Evolutionary conservation across 2,113 vertebrate species (phyloP).

Genomic region (Entosphenus tridentatus): DNA sequence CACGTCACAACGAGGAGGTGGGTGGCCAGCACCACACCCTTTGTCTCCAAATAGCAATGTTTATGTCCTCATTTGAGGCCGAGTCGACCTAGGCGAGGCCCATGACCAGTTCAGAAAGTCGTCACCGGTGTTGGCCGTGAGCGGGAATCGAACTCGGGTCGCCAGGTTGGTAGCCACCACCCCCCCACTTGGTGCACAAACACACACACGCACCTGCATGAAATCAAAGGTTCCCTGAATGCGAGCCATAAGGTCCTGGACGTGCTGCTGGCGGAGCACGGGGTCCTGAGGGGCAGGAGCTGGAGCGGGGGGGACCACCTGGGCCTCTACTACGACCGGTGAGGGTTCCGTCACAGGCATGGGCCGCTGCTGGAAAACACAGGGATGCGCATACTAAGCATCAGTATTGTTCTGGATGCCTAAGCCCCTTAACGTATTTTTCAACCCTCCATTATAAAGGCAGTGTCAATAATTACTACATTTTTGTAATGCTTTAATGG

Average conservation of each 20-base stretch:
- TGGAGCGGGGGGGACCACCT: conserved; percentile 31
- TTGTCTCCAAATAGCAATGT: not conserved
- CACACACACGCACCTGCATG: conserved; percentile 59
- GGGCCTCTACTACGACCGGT: conserved; percentile 42
- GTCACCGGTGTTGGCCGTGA: not conserved
- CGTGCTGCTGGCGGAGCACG: conserved; percentile 61
- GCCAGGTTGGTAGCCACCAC: not conserved
- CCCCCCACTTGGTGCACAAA: not conserved
- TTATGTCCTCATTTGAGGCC: no score
- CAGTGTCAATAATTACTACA: no score
- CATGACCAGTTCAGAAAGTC: not conserved
- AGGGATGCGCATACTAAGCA: no score
- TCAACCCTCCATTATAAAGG: no score
- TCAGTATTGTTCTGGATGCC: no score
- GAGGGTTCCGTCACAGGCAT: conserved; percentile 11
- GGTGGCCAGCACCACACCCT: not conserved
- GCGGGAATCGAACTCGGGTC: not conserved
- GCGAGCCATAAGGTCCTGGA: conserved; percentile 96
- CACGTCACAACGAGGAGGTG: not conserved
- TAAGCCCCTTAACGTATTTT: no score
- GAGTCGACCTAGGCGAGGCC: not conserved
- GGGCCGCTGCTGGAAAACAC: no score
- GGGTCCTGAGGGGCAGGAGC: conserved; percentile 44
- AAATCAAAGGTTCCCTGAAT: conserved; percentile 98
- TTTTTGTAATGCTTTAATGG: no score